Percentiles rank a stretch among this genome's conserved stretches.
These are phyloP conservation scores for Microvelia longipes DNA, from an alignment of 1,140 invertebrate genomes.

Conservation along the genomic window DNA sequence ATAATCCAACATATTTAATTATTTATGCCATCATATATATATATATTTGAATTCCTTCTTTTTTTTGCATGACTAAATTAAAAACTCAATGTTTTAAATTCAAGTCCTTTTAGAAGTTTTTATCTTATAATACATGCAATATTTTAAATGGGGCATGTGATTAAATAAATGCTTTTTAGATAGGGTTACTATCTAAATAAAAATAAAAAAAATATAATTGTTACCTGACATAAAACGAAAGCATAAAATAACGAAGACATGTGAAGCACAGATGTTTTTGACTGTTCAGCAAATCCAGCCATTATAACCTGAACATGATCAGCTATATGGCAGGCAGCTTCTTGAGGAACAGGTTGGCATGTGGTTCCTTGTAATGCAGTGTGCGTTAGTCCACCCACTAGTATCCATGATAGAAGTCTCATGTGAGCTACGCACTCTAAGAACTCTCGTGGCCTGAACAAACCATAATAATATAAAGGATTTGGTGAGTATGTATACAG, in stretches of 20 bases:
- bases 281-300: constrained; percentile 90
- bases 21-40: too few relatives aligned
- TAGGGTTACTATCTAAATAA: too few relatives aligned
- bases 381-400: constrained; percentile 84
- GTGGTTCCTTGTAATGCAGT: constrained; percentile 43
- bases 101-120: too few relatives aligned
- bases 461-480: constrained; percentile 12
- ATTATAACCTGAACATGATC: constrained; percentile 93
- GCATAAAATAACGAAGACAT: constrained; percentile 80
- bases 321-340: constrained; percentile 87
- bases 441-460: constrained; percentile 72
- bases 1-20: too few relatives aligned
- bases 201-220: too few relatives aligned
- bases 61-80: too few relatives aligned
- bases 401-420: constrained; percentile 83
- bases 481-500: constrained; percentile 7
- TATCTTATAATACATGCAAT: too few relatives aligned
- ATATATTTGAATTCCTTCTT: too few relatives aligned
- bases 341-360: constrained; percentile 82
- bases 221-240: constrained; percentile 62
- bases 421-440: constrained; percentile 90
- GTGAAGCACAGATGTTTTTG: constrained; percentile 73
- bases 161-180: too few relatives aligned
- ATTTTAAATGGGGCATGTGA: too few relatives aligned
- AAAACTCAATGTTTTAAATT: too few relatives aligned